phyloP scores from a whole-genome alignment of 2,888 invertebrate species.

The Anthophora plumipes region DNA sequence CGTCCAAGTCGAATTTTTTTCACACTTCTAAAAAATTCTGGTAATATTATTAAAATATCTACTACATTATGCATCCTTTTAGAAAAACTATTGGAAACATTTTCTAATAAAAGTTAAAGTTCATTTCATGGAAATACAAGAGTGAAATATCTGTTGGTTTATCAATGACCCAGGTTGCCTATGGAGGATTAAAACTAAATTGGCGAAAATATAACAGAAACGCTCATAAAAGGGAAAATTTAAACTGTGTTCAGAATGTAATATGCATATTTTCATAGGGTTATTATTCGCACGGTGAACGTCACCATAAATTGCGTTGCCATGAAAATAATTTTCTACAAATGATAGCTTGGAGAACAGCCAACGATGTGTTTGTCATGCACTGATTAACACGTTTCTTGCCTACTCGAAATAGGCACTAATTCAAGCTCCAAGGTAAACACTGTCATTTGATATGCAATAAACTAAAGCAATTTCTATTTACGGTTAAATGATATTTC shows the following conservation, averaged over 20 bases:
- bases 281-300: background rate
- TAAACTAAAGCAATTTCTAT: constrained; percentile 6
- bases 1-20: no score
- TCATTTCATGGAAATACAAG: no score
- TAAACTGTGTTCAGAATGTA: background rate
- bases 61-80: no score
- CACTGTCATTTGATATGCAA: background rate
- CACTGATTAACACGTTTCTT: constrained; percentile 1
- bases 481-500: background rate
- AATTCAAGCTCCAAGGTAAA: background rate
- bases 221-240: no score
- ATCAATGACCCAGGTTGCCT: no score
- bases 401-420: background rate
- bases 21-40: no score
- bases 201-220: no score
- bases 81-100: no score
- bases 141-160: no score
- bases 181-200: no score
- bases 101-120: no score
- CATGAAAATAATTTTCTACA: background rate
- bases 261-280: background rate
- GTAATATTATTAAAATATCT: no score
- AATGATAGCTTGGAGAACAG: background rate
- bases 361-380: background rate
- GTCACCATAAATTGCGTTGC: background rate